Percentiles rank a stretch among this genome's conserved stretches.
Conservation (phyloP, 2,113 vertebrate species). For the Proteles cristata region DNA sequence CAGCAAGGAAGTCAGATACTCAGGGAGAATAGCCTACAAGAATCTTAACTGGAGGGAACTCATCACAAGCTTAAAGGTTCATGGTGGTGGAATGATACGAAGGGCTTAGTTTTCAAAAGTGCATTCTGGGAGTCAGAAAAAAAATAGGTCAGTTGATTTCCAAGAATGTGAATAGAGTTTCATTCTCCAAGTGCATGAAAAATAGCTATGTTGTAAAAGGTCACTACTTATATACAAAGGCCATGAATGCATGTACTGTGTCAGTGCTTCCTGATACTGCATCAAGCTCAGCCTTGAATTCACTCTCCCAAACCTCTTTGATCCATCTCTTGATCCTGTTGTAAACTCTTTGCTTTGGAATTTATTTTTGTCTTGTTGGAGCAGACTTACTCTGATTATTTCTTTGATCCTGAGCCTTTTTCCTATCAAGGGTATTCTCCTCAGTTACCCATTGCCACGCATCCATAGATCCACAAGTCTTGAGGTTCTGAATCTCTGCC, state of each 20-base stretch:
- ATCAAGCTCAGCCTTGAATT: background rate
- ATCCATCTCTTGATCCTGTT: background rate
- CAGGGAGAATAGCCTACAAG: background rate
- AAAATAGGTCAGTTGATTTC: background rate
- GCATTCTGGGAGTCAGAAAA: background rate
- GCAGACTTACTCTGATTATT: background rate
- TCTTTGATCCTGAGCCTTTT: background rate
- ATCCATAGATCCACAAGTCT: background rate
- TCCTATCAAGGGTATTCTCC: background rate
- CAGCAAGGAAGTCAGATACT: background rate
- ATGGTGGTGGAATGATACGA: background rate
- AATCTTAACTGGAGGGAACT: background rate
- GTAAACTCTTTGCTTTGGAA: slow-evolving; percentile 5
- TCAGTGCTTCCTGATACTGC: background rate
- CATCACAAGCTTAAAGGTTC: background rate
- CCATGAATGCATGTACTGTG: background rate
- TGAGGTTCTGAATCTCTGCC: background rate
- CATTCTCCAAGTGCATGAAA: background rate
- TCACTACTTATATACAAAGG: too few relatives aligned
- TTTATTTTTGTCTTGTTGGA: background rate
- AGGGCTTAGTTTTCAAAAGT: background rate
- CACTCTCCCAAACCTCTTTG: background rate
- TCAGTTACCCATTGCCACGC: background rate
- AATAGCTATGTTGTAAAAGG: background rate
- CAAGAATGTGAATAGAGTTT: background rate